Evolutionary conservation across 2,113 vertebrate genomes (phyloP), one percentile per base, ranked within the genome.

Genomic region (Gavia stellata): DNA sequence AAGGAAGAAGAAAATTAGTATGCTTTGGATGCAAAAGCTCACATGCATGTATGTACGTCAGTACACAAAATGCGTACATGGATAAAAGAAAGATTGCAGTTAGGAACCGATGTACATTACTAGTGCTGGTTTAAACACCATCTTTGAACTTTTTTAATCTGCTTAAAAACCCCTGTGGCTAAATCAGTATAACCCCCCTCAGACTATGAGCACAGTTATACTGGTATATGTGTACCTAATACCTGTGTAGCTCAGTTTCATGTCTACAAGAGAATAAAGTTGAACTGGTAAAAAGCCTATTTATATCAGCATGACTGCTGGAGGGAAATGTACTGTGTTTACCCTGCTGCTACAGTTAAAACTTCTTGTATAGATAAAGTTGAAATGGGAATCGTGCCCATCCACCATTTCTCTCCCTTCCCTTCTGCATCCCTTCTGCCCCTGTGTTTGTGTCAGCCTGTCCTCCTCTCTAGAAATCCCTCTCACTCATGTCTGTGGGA

Each of bases 181-280:
- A 92, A 83, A 93, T 96, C 92, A 81, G 86, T 92, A 90, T 86
- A 96, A 96, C 78, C 63, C 71, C 89, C 71, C 87, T 94, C 82
- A 86, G 85, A 85, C 81, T 92, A 90, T 86, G 68, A 96, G 72
- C 87, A 93, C 91, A 92, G 82, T 71, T 93, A 74, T 47, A 84
- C 79, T 65, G 61, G 47, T 92, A 52, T 78, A 79, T 52, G 38
- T 94, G 62, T 73, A 94, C 77, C 86, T 93, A 94, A 95, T 94
- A 96, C 96, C 71, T 90, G 93, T 81, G 82, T 70, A 92, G 92
- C 88, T 94, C 95, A 90, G 96, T 96, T 97, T 93, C 96, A 95
- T 96, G 96, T 85, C 93, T 96, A 83, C 47, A 66, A 94, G 82
- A 92, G 75, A 96, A 90, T 59, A 58, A 88, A 92, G 92, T 81